Base-by-base conservation (phyloP, 2,797 vertebrate genomes). In the Hafferia zeledoni region DNA sequence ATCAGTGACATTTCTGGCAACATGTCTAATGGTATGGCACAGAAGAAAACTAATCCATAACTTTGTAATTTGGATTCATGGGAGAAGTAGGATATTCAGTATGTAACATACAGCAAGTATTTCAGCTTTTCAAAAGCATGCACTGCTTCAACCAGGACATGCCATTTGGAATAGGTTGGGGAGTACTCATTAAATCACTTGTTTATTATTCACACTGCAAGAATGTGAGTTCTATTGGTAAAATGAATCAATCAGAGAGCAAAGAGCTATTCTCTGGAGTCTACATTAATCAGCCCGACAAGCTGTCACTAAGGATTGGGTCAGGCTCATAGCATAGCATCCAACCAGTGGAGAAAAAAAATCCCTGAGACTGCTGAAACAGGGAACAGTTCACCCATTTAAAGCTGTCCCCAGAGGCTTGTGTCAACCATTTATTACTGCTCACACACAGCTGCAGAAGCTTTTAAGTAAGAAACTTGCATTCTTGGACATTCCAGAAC, bases 221-320 rank as follows among this genome's bases (percentile, higher is more conserved):
- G 61, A 92, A 95, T 81, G 83, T 94, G 94, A 92, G 90, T 93
- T 95, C 41, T 41, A 83, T 60, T 93, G 85, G 80, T 91, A 94
- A 97, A 93, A 97, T 97, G 95, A 97, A 97, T 97, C 96, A 96
- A 97, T 97, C 94, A 93, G 97, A 97, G 97, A 97, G 96, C 95
- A 96, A 94, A 96, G 95, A 95, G 91, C 94, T 94, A 87, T 89
- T 96, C 89, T 95, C 96, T 75, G 53, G 81, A 93, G 93, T 75
- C 84, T 52, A 50, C 83, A 96, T 90, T 96, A 95, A 95, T 97
- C 92, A 70, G 87, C 57, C 91, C 57, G 94, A 98, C 98, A 97
- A 96, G 93, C 95, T 98, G 97, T 97, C 97, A 85, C 94, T 96
- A 96, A 96, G 93, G 96, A 97, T 98, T 81, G 96, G 96, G 97